Percentiles rank a stretch among this genome's conserved stretches.
phyloP scores from a whole-genome alignment of 2,797 vertebrate species.

The Apogon talboti region DNA sequence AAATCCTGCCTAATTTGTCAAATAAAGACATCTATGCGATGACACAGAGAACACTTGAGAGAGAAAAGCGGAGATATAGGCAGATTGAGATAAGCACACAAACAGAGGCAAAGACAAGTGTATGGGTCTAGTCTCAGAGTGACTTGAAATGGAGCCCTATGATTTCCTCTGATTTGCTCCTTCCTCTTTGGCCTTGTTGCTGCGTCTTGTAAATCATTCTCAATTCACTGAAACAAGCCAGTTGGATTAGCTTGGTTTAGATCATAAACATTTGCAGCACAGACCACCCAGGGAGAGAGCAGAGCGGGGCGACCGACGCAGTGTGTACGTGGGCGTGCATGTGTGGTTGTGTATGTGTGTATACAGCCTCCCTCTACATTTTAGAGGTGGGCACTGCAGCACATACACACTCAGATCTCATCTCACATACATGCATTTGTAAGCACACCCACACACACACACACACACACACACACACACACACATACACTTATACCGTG shows the following conservation, averaged over 20 bases:
- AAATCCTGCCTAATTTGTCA: conserved; percentile 62
- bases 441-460: conserved; percentile 37
- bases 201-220: conserved; percentile 88
- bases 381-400: conserved; percentile 62
- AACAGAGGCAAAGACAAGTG: conserved; percentile 61
- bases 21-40: conserved; percentile 55
- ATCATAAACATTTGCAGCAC: conserved; percentile 88
- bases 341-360: conserved; percentile 30
- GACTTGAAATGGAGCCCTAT: conserved; percentile 67
- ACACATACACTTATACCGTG: conserved; percentile 67
- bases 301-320: conserved; percentile 48
- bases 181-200: conserved; percentile 75
- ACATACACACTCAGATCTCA: conserved; percentile 47
- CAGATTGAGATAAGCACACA: conserved; percentile 58
- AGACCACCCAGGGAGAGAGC: conserved; percentile 85
- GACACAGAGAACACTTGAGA: conserved; percentile 29
- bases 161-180: conserved; percentile 78
- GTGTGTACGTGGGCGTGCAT: conserved; percentile 20
- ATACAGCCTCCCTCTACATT: conserved; percentile 62
- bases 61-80: conserved; percentile 26
- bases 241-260: conserved; percentile 89
- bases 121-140: conserved; percentile 56
- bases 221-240: conserved; percentile 89
- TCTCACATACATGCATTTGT: conserved; percentile 11
- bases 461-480: conserved; percentile 41